Evolutionary conservation across 2,797 vertebrate species (phyloP), one percentile per base, ranked within the genome.

Genomic region (Darevskia nairensis): DNA sequence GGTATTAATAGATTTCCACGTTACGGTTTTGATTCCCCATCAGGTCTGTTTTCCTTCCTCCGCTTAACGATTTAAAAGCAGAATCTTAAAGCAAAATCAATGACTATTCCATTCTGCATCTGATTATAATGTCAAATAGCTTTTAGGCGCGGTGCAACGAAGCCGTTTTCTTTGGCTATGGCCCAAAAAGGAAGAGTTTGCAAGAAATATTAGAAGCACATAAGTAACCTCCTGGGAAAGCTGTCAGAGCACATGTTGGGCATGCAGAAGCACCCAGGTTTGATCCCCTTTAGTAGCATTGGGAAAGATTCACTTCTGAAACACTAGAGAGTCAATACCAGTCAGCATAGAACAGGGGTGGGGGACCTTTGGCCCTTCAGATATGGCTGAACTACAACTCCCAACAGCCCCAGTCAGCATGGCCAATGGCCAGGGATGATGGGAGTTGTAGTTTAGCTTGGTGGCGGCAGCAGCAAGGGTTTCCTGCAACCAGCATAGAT

Each of bases 31-130:
- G 61, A 76, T 39, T 76, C 75, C 23, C n/a, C 78, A 1, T 50
- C 61, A 23, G 78, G 71, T 76, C 59, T 69, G 25, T 81, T 85
- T 86, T 81, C 71, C 59, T 85, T 77, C 88, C 88, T 55, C 78
- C 10, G 10, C 50, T 81, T 81, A 89, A 86, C 25, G 72, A 76
- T 86, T 61, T 86, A 29, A 80, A 81, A 32, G 44, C 25, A 68
- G 59, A 32, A 81, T 89, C 55, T 81, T 74, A 35, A 4, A 8
- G 9, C 21, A 61, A 29, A 89, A 86, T 77, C 78, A 77, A 86
- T 76, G 27, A 41, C 35, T 68, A 77, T 89, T 55, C 76, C 78
- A 69, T 85, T 86, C 44, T 41, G 25, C 10, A 1, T n/a, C 39
- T 27, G 29, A 66, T 21, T 17, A 82, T 13, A 81, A 82, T 46